Conservation (phyloP, 2,113 vertebrate species). For the Cariama cristata region DNA sequence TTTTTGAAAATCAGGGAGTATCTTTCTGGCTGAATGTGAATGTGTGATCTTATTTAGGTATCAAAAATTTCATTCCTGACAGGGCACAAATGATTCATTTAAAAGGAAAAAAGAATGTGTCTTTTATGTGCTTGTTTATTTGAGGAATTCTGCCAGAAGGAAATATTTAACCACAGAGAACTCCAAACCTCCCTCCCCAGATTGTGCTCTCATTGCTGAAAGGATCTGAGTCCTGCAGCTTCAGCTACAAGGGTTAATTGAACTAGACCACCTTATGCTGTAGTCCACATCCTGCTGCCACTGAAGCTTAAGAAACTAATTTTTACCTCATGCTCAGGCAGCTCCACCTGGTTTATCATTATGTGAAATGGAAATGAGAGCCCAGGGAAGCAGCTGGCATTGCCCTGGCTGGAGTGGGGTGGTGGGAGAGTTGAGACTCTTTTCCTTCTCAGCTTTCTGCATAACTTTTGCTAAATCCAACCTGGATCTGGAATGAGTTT, state of each 20-base stretch:
- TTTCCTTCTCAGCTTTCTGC: neutral
- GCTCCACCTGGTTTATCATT: neutral
- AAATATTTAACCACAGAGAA: slow-evolving; percentile 42
- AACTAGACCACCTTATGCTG: neutral
- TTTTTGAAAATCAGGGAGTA: neutral
- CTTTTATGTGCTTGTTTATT: neutral
- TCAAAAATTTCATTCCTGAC: neutral
- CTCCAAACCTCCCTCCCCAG: neutral
- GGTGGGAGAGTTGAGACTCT: neutral
- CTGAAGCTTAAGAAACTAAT: neutral
- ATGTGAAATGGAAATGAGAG: neutral
- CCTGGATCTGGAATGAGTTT: neutral
- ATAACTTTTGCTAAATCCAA: neutral
- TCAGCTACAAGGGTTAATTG: neutral
- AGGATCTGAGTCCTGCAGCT: neutral
- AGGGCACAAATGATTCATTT: neutral
- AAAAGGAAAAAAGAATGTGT: neutral
- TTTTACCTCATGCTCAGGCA: neutral
- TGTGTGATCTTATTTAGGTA: neutral
- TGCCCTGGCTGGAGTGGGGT: neutral
- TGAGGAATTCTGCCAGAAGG: neutral
- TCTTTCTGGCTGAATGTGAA: neutral
- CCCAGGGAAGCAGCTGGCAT: neutral
- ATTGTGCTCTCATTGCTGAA: neutral
- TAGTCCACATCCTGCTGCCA: neutral